Conservation (phyloP, 2,888 invertebrate genomes). For the Drosophila nr. perissopoda region DNA sequence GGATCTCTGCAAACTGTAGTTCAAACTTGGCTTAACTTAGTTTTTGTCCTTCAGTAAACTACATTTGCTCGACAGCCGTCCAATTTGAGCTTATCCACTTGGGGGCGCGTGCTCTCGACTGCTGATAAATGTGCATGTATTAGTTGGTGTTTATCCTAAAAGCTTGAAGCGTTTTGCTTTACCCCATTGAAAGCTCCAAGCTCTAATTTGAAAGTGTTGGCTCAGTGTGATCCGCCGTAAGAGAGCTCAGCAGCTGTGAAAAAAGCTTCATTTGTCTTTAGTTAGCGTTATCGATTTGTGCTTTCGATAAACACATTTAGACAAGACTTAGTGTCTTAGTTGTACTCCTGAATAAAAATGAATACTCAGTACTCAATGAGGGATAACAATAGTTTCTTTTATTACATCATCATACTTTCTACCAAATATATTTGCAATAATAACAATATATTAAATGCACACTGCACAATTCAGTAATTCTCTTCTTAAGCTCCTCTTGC, state of each 20-base stretch:
- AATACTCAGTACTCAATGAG: not conserved
- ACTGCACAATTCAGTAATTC: not conserved
- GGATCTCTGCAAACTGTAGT: conserved; percentile 22
- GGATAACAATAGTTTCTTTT: not conserved
- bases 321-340: too few relatives aligned
- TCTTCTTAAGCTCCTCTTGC: not conserved
- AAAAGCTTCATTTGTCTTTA: not conserved
- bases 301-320: not conserved
- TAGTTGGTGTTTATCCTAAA: conserved; percentile 1
- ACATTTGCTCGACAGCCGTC: conserved; percentile 30
- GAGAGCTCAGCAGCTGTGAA: not conserved
- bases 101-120: not conserved
- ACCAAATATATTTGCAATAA: not conserved
- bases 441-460: not conserved
- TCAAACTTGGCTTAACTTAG: conserved; percentile 19
- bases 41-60: conserved; percentile 22
- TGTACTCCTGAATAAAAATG: not conserved
- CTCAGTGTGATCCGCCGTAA: not conserved
- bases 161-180: not conserved
- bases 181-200: not conserved
- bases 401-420: not conserved
- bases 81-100: conserved; percentile 23
- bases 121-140: conserved; percentile 5
- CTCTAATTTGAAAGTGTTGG: not conserved
- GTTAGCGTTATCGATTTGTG: not conserved